A percentile compares a stretch with the other conserved stretches of the same genome.
These are phyloP conservation scores for Acrossocheilus wenchowensis DNA, from an alignment of 2,797 vertebrate genomes.

Conservation along the genomic window DNA sequence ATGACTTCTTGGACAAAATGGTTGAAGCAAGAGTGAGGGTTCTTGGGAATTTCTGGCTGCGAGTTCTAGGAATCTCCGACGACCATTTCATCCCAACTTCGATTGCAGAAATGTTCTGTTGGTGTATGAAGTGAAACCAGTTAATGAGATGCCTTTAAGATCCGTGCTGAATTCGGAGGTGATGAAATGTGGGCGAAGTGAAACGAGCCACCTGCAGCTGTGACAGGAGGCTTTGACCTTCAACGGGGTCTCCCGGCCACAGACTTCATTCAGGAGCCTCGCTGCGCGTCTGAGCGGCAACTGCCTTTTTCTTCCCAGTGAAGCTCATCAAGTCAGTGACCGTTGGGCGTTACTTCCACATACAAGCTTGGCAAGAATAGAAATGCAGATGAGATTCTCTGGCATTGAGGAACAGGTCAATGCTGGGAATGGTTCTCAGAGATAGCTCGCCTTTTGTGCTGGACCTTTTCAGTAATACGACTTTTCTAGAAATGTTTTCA, in stretches of 20 bases:
- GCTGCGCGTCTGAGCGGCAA: conserved; percentile 72
- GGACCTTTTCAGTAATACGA: conserved; percentile 45
- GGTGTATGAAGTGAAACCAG: neutral
- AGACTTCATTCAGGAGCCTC: conserved; percentile 72
- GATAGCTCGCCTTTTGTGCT: conserved; percentile 68
- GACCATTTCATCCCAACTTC: neutral
- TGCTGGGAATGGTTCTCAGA: conserved; percentile 79
- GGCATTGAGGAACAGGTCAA: conserved; percentile 85
- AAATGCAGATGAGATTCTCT: conserved; percentile 89
- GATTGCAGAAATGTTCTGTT: neutral
- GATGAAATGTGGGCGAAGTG: conserved; percentile 64
- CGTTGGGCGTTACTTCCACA: conserved; percentile 88
- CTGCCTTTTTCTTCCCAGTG: conserved; percentile 66
- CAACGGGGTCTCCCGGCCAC: conserved; percentile 74
- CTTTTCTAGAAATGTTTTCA: conserved; percentile 30
- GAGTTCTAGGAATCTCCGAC: neutral
- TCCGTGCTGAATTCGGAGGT: conserved; percentile 56
- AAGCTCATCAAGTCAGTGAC: conserved; percentile 79
- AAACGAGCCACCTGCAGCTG: conserved; percentile 79
- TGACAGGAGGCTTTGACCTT: conserved; percentile 83
- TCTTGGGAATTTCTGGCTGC: neutral
- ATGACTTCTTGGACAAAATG: neutral
- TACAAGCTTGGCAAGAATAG: conserved; percentile 85
- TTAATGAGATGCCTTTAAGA: conserved; percentile 52
- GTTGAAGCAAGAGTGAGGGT: neutral